Base-by-base conservation (phyloP, 2,797 vertebrate species). In the Fratercula arctica region DNA sequence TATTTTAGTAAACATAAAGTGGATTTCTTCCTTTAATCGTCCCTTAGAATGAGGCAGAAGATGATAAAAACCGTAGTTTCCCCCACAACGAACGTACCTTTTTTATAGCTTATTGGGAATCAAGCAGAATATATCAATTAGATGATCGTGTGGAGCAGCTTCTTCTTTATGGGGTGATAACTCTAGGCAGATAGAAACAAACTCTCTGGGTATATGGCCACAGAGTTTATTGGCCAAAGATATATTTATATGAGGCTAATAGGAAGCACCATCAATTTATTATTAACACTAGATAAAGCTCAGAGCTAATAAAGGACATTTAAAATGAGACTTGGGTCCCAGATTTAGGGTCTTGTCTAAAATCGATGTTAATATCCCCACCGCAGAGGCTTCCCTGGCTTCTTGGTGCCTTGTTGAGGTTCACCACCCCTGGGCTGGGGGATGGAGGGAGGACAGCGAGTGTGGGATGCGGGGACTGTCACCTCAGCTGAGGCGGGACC, bases 91-190 rank as follows among this genome's bases (percentile, higher is more conserved):
- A 85, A 79, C 2, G 3, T 73, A 72, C 77, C 50, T 86, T 93
- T 96, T 96, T 88, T 48, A 93, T 78, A 68, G 80, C 56, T 94
- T 92, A 94, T 94, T 93, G n/a, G 83, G 84, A 95, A 96, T 95
- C 56, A 46, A 82, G 46, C 46, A 64, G 89, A 96, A 90, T 92
- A 90, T 73, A 95, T 96, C 88, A 95, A 96, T 97, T 92, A 94
- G 88, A 76, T 80, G 95, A 84, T 82, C 1, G 7, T 45, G 66
- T 78, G 73, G 82, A 96, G 87, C 82, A 68, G 79, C 78, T 93
- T 91, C 85, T 78, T 84, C 35, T 93, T 94, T 94, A 96, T 91
- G 70, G 83, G 45, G 77, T 89, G 89, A 92, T 95, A 96, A 95
- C 70, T 95, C 74, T 16, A 79, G 61, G 59, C 46, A 84, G 76